A percentile compares a stretch with the other conserved stretches of the same genome.
Evolutionary conservation across 2,888 invertebrate species (phyloP).

Genomic region (Acanthosepion esculentum): DNA sequence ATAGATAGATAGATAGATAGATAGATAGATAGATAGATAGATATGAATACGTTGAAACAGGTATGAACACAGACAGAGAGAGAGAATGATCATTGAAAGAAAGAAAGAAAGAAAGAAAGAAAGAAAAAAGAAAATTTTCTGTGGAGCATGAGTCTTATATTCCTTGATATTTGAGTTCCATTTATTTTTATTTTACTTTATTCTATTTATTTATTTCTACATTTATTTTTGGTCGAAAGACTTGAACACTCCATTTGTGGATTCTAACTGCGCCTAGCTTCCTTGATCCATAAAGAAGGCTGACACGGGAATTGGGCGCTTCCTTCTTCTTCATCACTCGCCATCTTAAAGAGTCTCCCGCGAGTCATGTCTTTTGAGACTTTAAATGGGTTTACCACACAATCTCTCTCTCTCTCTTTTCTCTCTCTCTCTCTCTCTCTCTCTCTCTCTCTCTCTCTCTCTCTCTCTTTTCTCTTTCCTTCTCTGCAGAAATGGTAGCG

Average conservation of each 20-base stretch:
- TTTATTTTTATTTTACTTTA: too few species aligned
- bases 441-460: too few species aligned
- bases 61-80: too few species aligned
- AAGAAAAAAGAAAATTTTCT: background rate
- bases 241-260: background rate
- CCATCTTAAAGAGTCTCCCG: background rate
- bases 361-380: background rate
- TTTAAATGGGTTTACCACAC: background rate
- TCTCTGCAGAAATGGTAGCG: background rate
- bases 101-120: too few species aligned
- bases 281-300: background rate
- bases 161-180: background rate
- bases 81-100: too few species aligned
- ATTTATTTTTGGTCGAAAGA: background rate
- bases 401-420: background rate
- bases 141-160: background rate
- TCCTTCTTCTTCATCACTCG: background rate
- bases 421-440: too few species aligned
- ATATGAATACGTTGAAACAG: too few species aligned
- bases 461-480: background rate
- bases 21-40: too few species aligned
- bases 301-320: background rate
- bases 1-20: too few species aligned
- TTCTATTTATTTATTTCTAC: background rate
- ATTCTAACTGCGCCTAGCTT: background rate